phyloP scores from a whole-genome alignment of 53 echinoderm and acorn worm genomes.

The Crossaster papposus region DNA sequence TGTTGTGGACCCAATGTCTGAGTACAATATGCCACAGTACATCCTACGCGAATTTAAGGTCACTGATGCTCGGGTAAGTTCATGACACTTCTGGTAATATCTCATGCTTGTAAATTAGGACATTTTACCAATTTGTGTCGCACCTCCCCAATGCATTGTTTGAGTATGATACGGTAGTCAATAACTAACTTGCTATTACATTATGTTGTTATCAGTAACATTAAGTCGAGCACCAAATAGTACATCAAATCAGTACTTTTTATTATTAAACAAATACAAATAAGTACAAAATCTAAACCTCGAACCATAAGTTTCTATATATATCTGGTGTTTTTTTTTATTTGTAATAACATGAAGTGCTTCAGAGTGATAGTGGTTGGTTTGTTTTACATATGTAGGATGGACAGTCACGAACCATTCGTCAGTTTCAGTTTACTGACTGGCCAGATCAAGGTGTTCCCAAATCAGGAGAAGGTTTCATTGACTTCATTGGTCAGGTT shows the following conservation, averaged over 20 bases:
- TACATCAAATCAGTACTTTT: no score
- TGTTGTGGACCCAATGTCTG: constrained; percentile 98
- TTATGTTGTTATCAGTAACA: no score
- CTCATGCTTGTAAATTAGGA: no score
- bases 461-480: constrained; percentile 99
- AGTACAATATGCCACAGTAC: constrained; percentile 99
- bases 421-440: constrained; percentile 98
- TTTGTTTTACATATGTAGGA: constrained; percentile 65
- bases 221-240: no score
- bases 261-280: no score
- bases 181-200: no score
- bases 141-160: no score
- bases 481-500: constrained; percentile 99
- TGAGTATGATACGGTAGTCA: no score
- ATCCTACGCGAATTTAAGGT: constrained; percentile 97
- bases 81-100: neutral
- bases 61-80: constrained; percentile 93
- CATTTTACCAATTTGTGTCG: no score
- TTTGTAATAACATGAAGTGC: neutral
- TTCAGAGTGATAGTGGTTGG: neutral
- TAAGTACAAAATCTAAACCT: no score
- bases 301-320: no score
- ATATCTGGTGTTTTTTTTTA: no score
- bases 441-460: constrained; percentile 99
- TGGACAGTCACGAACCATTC: constrained; percentile 96